Base-by-base conservation (phyloP, 2,888 invertebrate species). In the Calameuta pallipes region DNA sequence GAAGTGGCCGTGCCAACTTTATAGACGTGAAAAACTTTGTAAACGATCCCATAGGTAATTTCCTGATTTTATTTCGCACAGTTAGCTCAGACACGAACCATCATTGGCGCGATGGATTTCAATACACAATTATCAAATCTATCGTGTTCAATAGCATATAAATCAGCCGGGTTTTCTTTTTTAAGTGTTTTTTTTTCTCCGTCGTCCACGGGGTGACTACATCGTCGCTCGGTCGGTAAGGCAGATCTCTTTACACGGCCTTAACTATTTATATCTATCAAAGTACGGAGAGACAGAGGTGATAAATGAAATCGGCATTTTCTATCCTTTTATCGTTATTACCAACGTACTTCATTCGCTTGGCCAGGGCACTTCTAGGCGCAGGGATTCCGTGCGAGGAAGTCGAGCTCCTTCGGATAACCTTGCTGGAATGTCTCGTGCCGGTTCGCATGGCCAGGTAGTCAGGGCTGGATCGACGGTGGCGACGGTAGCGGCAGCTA, bases 361-460 rank as follows among this genome's bases (percentile, higher is more conserved):
- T 23, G 56, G 56, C 56, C 56, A 23, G 56, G 6, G 56, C 23
- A 56, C 23, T 6, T 23, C 56, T 56, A 56, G 56, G 23, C 56
- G 23, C 56, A 56, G 2, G 56, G 23, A 56, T 56, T 56, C 23
- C 56, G 56, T 56, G 56, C 56, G 56, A 56, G 23, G 71, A 71
- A 31, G 71, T 71, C 71, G 71, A 71, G 34, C 71, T 34, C 34
- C 71, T 31, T 71, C 31, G 71, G 31, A 71, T 71, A 33, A 71
- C 71, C 71, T 71, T 71, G 71, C 12, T 71, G 71, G 71, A 71
- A 71, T 71, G 71, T 71, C 71, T 31, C 71, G 71, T 23, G 23
- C 56, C 71, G 71, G 71, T 71, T 71, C 71, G 71, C 71, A 34
- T 31, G 71, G 71, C 12, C 71, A 71, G 71, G 71, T 71, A 71